Evolutionary conservation across 2,888 invertebrate genomes (phyloP), one percentile per base, ranked within the genome.

Genomic region (Drosophila longiperda): DNA sequence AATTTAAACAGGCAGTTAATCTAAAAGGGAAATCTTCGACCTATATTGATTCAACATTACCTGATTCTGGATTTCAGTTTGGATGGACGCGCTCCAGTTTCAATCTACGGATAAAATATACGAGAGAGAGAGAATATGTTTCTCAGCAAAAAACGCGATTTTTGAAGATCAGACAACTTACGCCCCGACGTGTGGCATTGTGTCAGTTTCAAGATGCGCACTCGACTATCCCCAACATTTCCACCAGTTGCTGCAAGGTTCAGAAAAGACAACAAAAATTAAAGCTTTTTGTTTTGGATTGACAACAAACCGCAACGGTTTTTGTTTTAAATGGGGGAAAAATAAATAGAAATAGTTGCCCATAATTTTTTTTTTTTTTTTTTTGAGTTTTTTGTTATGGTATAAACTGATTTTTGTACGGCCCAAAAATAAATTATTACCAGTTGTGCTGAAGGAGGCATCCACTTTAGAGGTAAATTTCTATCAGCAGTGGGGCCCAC

Each of bases 231-330:
- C 75, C 69, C 75, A 70, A 73, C 73, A 54, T 53, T 72, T 65
- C 63, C 62, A 38, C 80, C 62, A 61, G 58, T 72, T 50, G 83
- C 85, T 85, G 85, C 57, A 85, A 84, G 52, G 52, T 84, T 87
- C 77, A 84, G 67, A 85, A 68, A 89, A 80, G 89, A 89, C 64
- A 71, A 66, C 5, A 42, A 71, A 53, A 54, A 74, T 81, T 87
- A 81, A 73, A 76, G 29, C 20, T 15, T 45, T 45, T 45, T 15
- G 17, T 59, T 20, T 23, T 45, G 11, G 9, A 38, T 55, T 5
- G 2, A 54, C 17, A 33, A 49, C 33, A 40, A 26, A 32, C 57
- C 49, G 33, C 20, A 34, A 60, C 54, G 61, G 40, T 20, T 45
- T 45, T 8, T 5, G 32, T 23, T 64, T 48, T 40, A 32, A 38